Evolutionary conservation across 2,888 invertebrate genomes (phyloP), one percentile per base, ranked within the genome.

Genomic region (Brachypalpus laphriformis): DNA sequence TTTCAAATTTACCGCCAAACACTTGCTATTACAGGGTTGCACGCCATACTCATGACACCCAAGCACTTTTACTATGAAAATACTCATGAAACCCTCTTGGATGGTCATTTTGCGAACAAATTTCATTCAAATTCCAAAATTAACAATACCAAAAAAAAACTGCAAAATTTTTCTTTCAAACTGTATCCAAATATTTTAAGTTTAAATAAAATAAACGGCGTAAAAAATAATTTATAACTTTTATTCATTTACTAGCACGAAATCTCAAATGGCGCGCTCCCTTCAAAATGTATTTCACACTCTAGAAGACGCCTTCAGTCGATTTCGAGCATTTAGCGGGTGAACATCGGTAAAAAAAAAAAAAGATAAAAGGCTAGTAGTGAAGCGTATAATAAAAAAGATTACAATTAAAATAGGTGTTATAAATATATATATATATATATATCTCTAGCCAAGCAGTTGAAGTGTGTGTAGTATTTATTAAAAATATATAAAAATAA

Each of bases 1-100:
- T 91, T 91, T 92, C 90, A 92, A 92, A 92, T 90, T 90, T 91
- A 89, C 90, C 92, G 92, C 92, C 92, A 92, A 90, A 88, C 88
- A 87, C 81, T 87, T 87, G 87, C 88, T 87, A 88, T 88, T 88
- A 88, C 88, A 88, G 88, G 88, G 88, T 88, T 87, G 88, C 82
- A 88, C 88, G 87, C 89, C 88, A 89, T 89, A 91, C 91, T 90
- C 92, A 91, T 88, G 92, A 88, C 89, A 89, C 89, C 90, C 89
- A 89, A 90, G 90, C 91, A 91, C 88, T 89, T 89, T 91, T 91
- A 90, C 89, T 90, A 90, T 91, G 90, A 90, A 89, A 90, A 92
- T 93, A 94, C 94, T 95, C 94, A 94, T 94, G 94, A 94, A 94
- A 94, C 94, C 94, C 95, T 94, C 94, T 93, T 88, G 91, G 89